A percentile compares a stretch with the other conserved stretches of the same genome.
Conservation (phyloP, 37 sponge, comb jelly and placozoan genomes). For the Chondrosia reniformis region DNA sequence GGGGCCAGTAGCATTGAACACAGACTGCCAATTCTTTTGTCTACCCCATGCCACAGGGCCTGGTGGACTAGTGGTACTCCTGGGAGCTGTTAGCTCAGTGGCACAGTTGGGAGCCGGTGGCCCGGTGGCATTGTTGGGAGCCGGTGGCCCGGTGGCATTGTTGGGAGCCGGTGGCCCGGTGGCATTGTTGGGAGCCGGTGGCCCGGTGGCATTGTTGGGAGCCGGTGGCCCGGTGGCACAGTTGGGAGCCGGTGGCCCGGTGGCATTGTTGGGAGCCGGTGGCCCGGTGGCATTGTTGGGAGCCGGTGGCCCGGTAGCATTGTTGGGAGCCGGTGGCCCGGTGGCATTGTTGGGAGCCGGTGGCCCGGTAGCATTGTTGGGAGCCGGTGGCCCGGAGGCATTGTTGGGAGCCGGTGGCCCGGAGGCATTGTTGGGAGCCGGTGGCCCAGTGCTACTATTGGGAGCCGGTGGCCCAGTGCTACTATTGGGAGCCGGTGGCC, state of each 20-base stretch:
- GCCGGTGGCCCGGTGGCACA: neutral
- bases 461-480: neutral
- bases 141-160: neutral
- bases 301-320: neutral
- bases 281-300: neutral
- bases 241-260: neutral
- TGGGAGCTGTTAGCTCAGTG: no score
- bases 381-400: neutral
- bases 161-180: no score
- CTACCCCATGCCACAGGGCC: neutral
- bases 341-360: neutral
- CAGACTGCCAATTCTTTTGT: slow-evolving; percentile 6
- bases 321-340: neutral
- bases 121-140: neutral
- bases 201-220: neutral
- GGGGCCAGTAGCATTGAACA: neutral
- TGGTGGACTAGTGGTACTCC: no score
- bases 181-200: neutral
- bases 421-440: neutral
- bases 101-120: no score
- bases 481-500: no score
- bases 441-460: neutral
- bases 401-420: neutral
- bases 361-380: neutral
- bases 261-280: neutral